Base-by-base conservation (phyloP, 2,113 vertebrate species). In the Phrynosoma blainvillii region DNA sequence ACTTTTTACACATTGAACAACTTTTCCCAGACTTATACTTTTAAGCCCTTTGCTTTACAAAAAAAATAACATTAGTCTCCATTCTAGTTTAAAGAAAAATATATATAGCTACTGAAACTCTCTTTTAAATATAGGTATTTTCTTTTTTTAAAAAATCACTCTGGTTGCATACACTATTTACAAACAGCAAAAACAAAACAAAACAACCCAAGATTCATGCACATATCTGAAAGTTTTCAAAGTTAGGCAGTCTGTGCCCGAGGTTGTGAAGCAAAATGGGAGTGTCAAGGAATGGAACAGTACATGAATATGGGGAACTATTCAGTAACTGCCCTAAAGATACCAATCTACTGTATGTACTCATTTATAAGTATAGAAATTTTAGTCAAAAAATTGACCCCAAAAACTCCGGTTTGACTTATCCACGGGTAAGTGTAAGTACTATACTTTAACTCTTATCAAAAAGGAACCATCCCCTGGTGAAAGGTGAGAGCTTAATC, bases 111-210 rank as follows among this genome's bases (percentile, higher is more conserved):
- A 93, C 90, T 94, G 92, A 93, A 84, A 91, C 83, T 95, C 93
- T 89, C 59, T 83, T 84, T 96, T 95, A 96, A 97, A 96, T 96
- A 96, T 52, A 96, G 89, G 62, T 90, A 93, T 93, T 94, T 89
- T 86, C 1, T 52, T 36, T 66, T 40, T 84, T 90, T 95, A 95
- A 94, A 96, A 96, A 94, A 83, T 90, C 84, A 93, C 88, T 87
- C 88, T 76, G 74, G 56, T 56, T 89, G 82, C 86, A 77, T 66
- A 47, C 42, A 81, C 80, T 91, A 91, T 88, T 85, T 94, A 94
- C 36, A 84, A 77, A 32, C 65, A 74, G 1, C 30, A 59, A 80
- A 80, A 7, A 94, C 79, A 76, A n/a, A 73, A 70, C 68, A 70
- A 65, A 70, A 65, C 59, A 73, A 18, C 59, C 59, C 16, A 20